These are phyloP conservation scores for Platerodrilus igneus DNA, from an alignment of 2,888 invertebrate species.

Conservation along the genomic window DNA sequence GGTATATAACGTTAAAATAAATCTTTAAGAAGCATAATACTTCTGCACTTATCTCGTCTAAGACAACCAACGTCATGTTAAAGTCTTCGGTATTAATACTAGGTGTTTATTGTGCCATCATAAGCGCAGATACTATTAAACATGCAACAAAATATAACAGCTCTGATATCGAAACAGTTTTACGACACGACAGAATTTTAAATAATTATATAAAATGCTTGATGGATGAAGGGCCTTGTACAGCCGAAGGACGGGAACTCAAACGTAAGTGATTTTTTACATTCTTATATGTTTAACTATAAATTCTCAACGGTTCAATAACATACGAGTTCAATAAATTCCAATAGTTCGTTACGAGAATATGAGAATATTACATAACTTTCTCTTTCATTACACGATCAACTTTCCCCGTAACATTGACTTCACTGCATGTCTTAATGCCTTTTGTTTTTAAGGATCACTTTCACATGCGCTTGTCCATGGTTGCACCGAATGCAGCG, in stretches of 20 bases:
- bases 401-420: constrained; percentile 3
- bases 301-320: background rate
- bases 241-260: constrained; percentile 56
- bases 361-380: constrained; percentile 8
- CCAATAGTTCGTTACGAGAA: background rate
- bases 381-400: constrained; percentile 6
- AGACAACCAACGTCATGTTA: too few relatives aligned
- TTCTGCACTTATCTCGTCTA: too few relatives aligned
- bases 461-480: constrained; percentile 66
- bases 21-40: too few relatives aligned
- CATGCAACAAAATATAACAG: constrained; percentile 54
- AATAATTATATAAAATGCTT: constrained; percentile 60
- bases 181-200: constrained; percentile 54
- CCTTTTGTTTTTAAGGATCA: constrained; percentile 52
- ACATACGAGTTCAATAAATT: background rate
- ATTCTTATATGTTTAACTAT: background rate
- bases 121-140: too few relatives aligned
- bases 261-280: constrained; percentile 51
- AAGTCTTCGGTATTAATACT: too few relatives aligned
- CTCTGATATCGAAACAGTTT: constrained; percentile 55
- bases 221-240: constrained; percentile 58
- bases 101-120: too few relatives aligned
- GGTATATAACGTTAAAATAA: too few relatives aligned
- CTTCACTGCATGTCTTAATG: constrained; percentile 7
- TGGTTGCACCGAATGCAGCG: constrained; percentile 64